Evolutionary conservation across 2,113 vertebrate species (phyloP).

Genomic region (Elephantulus edwardii): DNA sequence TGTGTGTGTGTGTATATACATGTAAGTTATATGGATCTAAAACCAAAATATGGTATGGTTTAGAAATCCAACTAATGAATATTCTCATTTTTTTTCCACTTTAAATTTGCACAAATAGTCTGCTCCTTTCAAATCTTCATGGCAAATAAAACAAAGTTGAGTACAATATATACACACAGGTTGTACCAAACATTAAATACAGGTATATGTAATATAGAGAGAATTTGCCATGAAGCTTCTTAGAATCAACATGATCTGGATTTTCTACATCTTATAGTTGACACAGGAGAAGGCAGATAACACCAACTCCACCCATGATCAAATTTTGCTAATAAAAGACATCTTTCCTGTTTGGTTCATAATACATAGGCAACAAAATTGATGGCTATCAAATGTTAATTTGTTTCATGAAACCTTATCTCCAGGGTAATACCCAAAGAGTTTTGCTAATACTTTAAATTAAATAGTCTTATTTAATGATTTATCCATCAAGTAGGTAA

Average conservation of each 20-base stretch:
- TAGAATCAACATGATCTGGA: conserved; percentile 32
- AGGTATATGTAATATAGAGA: conserved; percentile 18
- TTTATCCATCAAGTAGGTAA: conserved; percentile 19
- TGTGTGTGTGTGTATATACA: not conserved
- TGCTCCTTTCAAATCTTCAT: conserved; percentile 47
- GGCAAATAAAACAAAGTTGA: conserved; percentile 22
- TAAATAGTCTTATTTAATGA: conserved; percentile 44
- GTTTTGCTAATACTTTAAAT: conserved; percentile 19
- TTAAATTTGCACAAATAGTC: not conserved
- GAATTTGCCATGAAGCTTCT: conserved; percentile 28
- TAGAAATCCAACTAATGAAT: conserved; percentile 45
- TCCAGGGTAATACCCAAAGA: not conserved
- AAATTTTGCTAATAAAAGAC: conserved; percentile 4
- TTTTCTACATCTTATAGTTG: not conserved
- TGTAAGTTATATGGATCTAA: too few relatives aligned
- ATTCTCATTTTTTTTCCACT: conserved; percentile 40
- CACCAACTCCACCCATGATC: not conserved
- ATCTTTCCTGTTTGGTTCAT: not conserved
- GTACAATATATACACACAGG: not conserved
- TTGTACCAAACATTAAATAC: conserved; percentile 35
- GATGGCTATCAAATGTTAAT: not conserved
- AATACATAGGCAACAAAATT: not conserved
- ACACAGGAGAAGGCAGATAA: conserved; percentile 3
- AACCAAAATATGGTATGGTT: not conserved
- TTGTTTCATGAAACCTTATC: conserved; percentile 18